Evolutionary conservation across 2,113 vertebrate genomes (phyloP).

Genomic region (cattle (Bos taurus)): ARS-UCD2.0 NC_037357.1:117136001-117136500

Average conservation of each 20-base stretch:
- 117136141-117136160: background rate
- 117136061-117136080: background rate
- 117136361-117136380: conserved; percentile 11
- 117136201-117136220: background rate
- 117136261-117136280: background rate
- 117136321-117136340: background rate
- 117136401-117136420: background rate
- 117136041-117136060: background rate
- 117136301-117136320: background rate
- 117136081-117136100: background rate
- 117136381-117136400: background rate
- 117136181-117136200: background rate
- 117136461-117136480: background rate
- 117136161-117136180: background rate
- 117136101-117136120: background rate
- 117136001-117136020: background rate
- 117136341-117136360: background rate
- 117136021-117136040: background rate
- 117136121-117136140: background rate
- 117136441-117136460: background rate
- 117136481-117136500: background rate
- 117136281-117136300: background rate
- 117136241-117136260: background rate
- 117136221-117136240: background rate
- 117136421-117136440: background rate